Evolutionary conservation across 2,797 vertebrate genomes (phyloP).

Genomic region (Cyprinella venusta): DNA sequence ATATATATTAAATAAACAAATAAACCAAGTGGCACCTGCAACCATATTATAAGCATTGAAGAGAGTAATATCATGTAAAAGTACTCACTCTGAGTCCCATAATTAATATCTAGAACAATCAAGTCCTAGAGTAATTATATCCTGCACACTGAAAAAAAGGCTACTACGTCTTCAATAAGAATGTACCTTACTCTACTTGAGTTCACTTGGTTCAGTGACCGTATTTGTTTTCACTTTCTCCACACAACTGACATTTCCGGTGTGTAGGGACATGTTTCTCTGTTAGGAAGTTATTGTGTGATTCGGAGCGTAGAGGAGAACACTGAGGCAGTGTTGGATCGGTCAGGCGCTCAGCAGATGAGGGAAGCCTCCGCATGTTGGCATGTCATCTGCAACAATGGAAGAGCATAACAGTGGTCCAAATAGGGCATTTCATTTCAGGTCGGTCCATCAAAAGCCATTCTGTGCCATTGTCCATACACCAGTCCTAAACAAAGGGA

Average conservation of each 20-base stretch:
- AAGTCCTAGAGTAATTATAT: neutral
- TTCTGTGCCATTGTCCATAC: conserved; percentile 68
- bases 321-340: conserved; percentile 40
- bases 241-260: conserved; percentile 23
- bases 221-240: conserved; percentile 13
- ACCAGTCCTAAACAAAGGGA: conserved; percentile 69
- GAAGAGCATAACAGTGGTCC: conserved; percentile 41
- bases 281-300: conserved; percentile 33
- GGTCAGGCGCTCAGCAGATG: conserved; percentile 49
- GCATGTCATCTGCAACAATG: conserved; percentile 56
- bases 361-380: conserved; percentile 57
- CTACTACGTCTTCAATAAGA: neutral
- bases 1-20: neutral
- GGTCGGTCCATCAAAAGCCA: conserved; percentile 48
- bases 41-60: too few species aligned
- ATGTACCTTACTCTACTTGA: neutral
- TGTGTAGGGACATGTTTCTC: neutral
- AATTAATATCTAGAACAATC: conserved; percentile 1
- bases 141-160: neutral
- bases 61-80: neutral
- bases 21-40: neutral
- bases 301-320: conserved; percentile 42
- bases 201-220: conserved; percentile 7
- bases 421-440: conserved; percentile 46
- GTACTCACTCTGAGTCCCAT: neutral